Evolutionary conservation across 2,797 vertebrate genomes (phyloP).

Genomic region (Cirrhinus mrigala): DNA sequence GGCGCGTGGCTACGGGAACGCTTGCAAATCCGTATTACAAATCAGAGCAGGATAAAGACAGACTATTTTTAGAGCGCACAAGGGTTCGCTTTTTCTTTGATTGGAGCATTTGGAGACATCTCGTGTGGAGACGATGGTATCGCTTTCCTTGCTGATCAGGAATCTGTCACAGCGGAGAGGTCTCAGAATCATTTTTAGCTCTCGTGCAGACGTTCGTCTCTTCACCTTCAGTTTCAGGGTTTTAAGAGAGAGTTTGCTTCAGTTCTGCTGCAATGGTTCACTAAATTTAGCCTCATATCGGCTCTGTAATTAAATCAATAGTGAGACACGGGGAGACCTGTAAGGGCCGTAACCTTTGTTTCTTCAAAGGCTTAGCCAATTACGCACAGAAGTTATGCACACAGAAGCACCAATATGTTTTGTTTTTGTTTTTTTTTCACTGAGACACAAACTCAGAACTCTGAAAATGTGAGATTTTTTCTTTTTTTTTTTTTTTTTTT

Average conservation of each 20-base stretch:
- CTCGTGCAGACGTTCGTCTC: slow-evolving; percentile 24
- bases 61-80: slow-evolving; percentile 52
- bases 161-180: slow-evolving; percentile 58
- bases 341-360: slow-evolving; percentile 72
- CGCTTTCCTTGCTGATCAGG: slow-evolving; percentile 63
- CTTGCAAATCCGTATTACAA: slow-evolving; percentile 43
- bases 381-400: neutral
- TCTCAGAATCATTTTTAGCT: slow-evolving; percentile 65
- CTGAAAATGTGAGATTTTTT: too few species aligned
- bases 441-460: too few species aligned
- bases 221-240: slow-evolving; percentile 35
- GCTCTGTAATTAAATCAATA: slow-evolving; percentile 75
- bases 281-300: slow-evolving; percentile 72
- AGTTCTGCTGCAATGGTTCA: slow-evolving; percentile 72
- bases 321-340: slow-evolving; percentile 71
- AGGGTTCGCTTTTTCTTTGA: slow-evolving; percentile 28
- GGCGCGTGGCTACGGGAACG: slow-evolving; percentile 2
- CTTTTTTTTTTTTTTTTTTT: too few species aligned
- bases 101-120: slow-evolving; percentile 1
- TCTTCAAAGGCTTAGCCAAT: slow-evolving; percentile 5
- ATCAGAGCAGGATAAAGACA: slow-evolving; percentile 43
- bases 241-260: slow-evolving; percentile 66
- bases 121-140: slow-evolving; percentile 45
- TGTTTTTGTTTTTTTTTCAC: too few species aligned
- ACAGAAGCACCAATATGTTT: neutral